Base-by-base conservation (phyloP, 2,888 invertebrate species). In the Baccha elongata region DNA sequence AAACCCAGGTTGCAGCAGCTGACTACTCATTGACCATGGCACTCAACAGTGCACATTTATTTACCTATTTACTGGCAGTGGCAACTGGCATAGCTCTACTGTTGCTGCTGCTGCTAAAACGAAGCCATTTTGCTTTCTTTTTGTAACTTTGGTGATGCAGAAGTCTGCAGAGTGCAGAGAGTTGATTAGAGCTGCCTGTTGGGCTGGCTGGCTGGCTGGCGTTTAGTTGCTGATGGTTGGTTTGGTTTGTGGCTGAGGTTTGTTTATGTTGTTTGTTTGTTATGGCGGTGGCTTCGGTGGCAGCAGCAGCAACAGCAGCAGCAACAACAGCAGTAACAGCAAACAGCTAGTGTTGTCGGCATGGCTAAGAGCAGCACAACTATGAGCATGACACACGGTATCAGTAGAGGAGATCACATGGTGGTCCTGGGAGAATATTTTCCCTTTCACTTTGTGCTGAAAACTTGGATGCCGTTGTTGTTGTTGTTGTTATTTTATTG, bases 1-100 rank as follows among this genome's bases (percentile, higher is more conserved):
- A 4, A n/a, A 76, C 55, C 67, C 52, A 62, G 67, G 64, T 53
- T 62, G 46, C 71, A 81, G 81, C 83, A 83, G 83, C 83, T 83
- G 83, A 83, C 83, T 76, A 76, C 83, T 83, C 78, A 83, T 78
- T 83, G 83, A 83, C 83, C 83, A 83, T 83, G 83, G 83, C 78
- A 78, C 83, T 83, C 72, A 68, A 67, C 72, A 68, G 78, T 78
- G 72, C 83, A 78, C 68, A 72, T 72, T 78, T 78, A 73, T 68
- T 72, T 83, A 78, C 80, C 58, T 75, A 60, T 52, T 58, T 65
- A 68, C 64, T 58, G 4, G 29, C 29, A 32, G 8, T 8, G 19
- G 52, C 50, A 50, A 35, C 53, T 37, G 35, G 35, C 40, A 15
- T 26, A 21, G 55, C 32, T 15, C 23, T 19, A 21, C 29, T 19